Evolutionary conservation across 1,140 invertebrate species (phyloP).

Genomic region (Pantala flavescens): DNA sequence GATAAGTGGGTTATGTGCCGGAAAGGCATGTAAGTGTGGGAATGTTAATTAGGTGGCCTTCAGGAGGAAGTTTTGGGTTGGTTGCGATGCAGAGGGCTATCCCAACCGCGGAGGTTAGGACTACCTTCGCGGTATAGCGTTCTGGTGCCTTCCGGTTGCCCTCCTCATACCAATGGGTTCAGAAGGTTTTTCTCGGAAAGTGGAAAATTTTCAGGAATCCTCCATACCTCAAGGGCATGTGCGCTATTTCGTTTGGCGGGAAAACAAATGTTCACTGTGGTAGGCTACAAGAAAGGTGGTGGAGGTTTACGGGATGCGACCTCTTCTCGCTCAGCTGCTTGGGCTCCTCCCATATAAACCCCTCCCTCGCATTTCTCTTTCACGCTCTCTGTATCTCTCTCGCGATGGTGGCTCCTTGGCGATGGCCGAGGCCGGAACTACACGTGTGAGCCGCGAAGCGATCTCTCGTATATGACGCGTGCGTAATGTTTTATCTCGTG

Average conservation of each 20-base stretch:
- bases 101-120: too few relatives aligned
- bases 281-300: neutral
- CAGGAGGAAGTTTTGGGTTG: too few relatives aligned
- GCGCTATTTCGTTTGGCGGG: constrained; percentile 2
- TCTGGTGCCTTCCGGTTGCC: neutral
- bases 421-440: neutral
- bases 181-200: neutral
- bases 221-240: neutral
- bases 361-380: neutral
- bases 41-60: too few relatives aligned
- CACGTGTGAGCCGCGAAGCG: too few relatives aligned
- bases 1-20: too few relatives aligned
- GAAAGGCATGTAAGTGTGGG: too few relatives aligned
- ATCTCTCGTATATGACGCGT: too few relatives aligned
- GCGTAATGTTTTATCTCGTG: too few relatives aligned
- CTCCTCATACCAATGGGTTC: neutral
- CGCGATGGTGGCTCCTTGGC: neutral
- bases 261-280: neutral
- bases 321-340: neutral
- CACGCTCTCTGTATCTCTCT: neutral
- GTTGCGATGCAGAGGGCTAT: too few relatives aligned
- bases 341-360: neutral
- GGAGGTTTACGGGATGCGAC: neutral
- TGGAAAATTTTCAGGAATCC: neutral
- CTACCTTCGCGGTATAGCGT: too few relatives aligned